phyloP scores from a whole-genome alignment of 2,888 invertebrate genomes.

The Piscicola geometra region DNA sequence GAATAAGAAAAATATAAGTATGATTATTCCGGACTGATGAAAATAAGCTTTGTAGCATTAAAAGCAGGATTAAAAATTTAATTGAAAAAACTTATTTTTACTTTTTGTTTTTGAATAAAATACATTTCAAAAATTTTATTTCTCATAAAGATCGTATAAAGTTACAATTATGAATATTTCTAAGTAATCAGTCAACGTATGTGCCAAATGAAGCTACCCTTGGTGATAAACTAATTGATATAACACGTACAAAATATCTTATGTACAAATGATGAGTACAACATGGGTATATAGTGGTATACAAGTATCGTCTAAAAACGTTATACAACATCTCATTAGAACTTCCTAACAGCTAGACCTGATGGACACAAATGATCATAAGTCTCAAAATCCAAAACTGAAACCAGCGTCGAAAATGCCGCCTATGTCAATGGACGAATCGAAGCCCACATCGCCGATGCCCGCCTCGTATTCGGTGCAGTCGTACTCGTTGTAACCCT shows the following conservation, averaged over 20 bases:
- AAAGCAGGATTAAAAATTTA: no score
- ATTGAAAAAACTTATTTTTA: no score
- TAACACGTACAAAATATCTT: not conserved
- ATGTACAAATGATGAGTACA: not conserved
- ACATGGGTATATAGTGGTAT: not conserved
- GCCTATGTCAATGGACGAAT: slow-evolving; percentile 28
- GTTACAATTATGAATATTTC: no score
- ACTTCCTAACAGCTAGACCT: not conserved
- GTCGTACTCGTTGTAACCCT: slow-evolving; percentile 5
- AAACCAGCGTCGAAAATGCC: slow-evolving; percentile 34
- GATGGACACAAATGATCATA: no score
- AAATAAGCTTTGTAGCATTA: no score
- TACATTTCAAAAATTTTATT: no score
- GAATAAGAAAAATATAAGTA: no score
- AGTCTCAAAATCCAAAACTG: slow-evolving; percentile 30
- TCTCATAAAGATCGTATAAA: no score
- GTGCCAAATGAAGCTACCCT: slow-evolving; percentile 4
- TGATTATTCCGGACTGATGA: no score
- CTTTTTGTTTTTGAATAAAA: no score
- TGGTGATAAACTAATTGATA: not conserved
- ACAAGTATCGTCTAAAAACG: not conserved
- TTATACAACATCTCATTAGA: not conserved
- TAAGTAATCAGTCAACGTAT: no score
- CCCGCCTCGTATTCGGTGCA: slow-evolving; percentile 22
- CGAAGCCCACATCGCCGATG: slow-evolving; percentile 32